Conservation (phyloP, 2,797 vertebrate genomes). For the Danio albolineatus region DNA sequence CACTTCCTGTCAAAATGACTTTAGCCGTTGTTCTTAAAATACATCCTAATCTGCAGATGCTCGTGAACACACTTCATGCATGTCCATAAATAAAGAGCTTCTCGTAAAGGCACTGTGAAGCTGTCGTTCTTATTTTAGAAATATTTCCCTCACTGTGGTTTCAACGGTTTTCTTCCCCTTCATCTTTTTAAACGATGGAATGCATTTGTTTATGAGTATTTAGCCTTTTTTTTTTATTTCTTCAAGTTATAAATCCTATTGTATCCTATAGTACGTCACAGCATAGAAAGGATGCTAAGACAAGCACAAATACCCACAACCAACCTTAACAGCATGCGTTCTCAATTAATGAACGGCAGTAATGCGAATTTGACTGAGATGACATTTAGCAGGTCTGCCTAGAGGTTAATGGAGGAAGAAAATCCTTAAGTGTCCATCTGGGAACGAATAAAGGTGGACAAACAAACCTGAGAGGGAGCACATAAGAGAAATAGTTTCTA, state of each 20-base stretch:
- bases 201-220: neutral
- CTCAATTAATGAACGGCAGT: slow-evolving; percentile 29
- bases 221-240: neutral
- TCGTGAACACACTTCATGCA: neutral
- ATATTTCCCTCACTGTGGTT: neutral
- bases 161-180: neutral
- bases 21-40: neutral
- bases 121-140: slow-evolving; percentile 2
- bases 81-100: slow-evolving; percentile 7
- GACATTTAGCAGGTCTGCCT: slow-evolving; percentile 30
- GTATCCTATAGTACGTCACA: neutral
- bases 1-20: neutral
- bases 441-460: neutral
- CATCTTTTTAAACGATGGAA: neutral
- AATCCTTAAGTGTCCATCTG: neutral
- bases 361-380: slow-evolving; percentile 42
- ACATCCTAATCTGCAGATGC: neutral
- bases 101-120: neutral
- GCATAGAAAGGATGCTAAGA: neutral
- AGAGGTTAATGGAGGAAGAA: slow-evolving; percentile 14
- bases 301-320: slow-evolving; percentile 14
- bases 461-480: neutral
- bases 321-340: neutral
- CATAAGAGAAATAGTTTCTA: neutral
- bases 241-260: neutral